Evolutionary conservation across 2,113 vertebrate species (phyloP), one percentile per base, ranked within the genome.

Genomic region (Dipodomys stephensi): DNA sequence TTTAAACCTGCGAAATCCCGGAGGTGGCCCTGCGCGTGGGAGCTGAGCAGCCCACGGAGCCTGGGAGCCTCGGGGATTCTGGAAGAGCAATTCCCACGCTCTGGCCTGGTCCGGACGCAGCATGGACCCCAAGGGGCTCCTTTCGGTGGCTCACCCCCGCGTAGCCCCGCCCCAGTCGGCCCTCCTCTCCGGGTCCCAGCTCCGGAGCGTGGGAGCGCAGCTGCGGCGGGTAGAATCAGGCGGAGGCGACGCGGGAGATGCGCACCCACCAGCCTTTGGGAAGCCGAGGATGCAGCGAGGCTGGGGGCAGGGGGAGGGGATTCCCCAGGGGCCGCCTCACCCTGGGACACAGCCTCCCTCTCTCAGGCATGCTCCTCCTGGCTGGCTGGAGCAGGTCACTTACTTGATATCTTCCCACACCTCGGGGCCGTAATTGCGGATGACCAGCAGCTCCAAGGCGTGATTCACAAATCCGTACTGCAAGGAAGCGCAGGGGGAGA

Each of bases 391-490:
- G 68, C 22, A 13, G 2, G 72, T 15, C 85, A 99, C 99, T 99
- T 98, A 99, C 99, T 99, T 99, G 98, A 99, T 99, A 97, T 99
- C 99, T 97, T 99, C 99, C 99, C 99, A 99, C 95, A 99, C 99
- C 96, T 99, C 99, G 35, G 98, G 99, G 46, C 99, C 99, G 90
- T 99, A 99, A 97, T 99, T 99, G 97, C 99, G 98, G 89, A 99
- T 98, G 96, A 99, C 99, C 78, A 99, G 99, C 83, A 99, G 99
- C 98, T 99, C 99, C 98, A 99, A 96, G 84, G 99, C 99, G 97
- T 99, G 99, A 98, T 99, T 99, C 96, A 99, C 99, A 97, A 99
- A 99, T 49, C 99, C 99, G 97, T 99, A 99, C 99, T 99, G 98
- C 28, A 60, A 92, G 39, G n/a, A 39, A 39, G 39, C 39, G 90